These are phyloP conservation scores for Branchipolynoe longqiensis DNA, from an alignment of 2,888 invertebrate genomes.

Conservation along the genomic window DNA sequence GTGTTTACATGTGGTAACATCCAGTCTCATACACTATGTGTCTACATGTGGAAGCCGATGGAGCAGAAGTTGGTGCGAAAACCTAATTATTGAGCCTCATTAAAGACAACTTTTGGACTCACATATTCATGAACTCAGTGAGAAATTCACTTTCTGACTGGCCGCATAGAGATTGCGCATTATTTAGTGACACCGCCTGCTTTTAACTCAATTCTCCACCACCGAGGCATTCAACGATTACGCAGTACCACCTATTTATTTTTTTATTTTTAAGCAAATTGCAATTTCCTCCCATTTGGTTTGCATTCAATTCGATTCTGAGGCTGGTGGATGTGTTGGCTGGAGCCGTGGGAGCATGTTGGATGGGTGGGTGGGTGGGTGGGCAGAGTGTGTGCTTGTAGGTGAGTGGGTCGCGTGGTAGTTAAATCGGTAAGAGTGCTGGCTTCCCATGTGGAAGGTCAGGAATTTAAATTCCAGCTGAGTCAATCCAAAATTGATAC, in stretches of 20 bases:
- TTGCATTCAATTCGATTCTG: constrained; percentile 3
- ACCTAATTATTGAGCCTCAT: constrained; percentile 28
- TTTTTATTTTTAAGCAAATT: constrained; percentile 24
- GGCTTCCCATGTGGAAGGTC: too few species aligned
- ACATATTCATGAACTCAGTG: constrained; percentile 11
- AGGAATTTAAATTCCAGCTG: too few species aligned
- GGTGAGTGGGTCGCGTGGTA: too few species aligned
- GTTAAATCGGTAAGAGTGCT: too few species aligned
- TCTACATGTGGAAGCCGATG: too few species aligned
- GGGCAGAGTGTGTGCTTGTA: too few species aligned
- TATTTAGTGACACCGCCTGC: neutral
- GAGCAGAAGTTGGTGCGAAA: too few species aligned
- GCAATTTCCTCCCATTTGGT: constrained; percentile 12
- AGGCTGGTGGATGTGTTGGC: constrained; percentile 11
- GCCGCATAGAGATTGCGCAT: constrained; percentile 12
- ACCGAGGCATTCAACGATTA: constrained; percentile 7
- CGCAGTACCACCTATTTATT: neutral
- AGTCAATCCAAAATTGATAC: too few species aligned
- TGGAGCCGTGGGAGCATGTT: too few species aligned
- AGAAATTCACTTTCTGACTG: neutral
- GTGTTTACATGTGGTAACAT: too few species aligned
- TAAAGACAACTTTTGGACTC: neutral
- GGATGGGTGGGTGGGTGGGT: too few species aligned
- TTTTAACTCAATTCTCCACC: constrained; percentile 29
- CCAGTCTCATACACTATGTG: too few species aligned